Percentiles rank a stretch among this genome's conserved stretches.
Evolutionary conservation across 1,140 invertebrate genomes (phyloP).

Genomic region (Aphis gossypii): DNA sequence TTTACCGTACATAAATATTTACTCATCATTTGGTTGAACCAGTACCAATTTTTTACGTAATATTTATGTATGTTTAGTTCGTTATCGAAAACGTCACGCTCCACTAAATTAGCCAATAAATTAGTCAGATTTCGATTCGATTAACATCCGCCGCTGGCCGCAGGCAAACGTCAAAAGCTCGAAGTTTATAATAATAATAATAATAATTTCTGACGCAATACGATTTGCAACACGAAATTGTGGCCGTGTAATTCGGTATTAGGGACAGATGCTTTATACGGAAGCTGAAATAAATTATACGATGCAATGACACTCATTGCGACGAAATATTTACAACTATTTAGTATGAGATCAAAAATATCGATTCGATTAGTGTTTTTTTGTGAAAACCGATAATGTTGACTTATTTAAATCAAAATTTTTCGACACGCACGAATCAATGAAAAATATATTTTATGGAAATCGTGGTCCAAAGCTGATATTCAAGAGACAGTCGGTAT

Average conservation of each 20-base stretch:
- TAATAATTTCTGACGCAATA: background rate
- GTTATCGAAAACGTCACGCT: conserved; percentile 7
- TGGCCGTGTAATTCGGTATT: background rate
- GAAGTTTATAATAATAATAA: background rate
- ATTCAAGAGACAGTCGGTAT: background rate
- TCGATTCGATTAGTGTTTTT: background rate
- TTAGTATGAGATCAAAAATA: background rate
- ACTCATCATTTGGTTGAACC: conserved; percentile 4
- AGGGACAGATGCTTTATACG: background rate
- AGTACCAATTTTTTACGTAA: background rate
- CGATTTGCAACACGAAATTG: background rate
- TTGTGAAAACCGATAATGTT: background rate
- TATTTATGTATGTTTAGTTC: background rate
- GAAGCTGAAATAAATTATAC: background rate
- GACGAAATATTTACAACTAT: background rate
- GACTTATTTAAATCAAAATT: background rate
- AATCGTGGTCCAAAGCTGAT: background rate
- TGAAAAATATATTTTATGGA: background rate
- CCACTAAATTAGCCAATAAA: background rate
- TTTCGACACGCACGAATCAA: background rate
- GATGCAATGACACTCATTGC: background rate
- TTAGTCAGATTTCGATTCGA: conserved; percentile 38
- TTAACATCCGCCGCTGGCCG: background rate
- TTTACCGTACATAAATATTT: background rate
- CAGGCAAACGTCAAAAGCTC: background rate